A percentile compares a stretch with the other conserved stretches of the same genome.
Conservation (phyloP, 2,888 invertebrate species). For the Hypomecis punctinalis region DNA sequence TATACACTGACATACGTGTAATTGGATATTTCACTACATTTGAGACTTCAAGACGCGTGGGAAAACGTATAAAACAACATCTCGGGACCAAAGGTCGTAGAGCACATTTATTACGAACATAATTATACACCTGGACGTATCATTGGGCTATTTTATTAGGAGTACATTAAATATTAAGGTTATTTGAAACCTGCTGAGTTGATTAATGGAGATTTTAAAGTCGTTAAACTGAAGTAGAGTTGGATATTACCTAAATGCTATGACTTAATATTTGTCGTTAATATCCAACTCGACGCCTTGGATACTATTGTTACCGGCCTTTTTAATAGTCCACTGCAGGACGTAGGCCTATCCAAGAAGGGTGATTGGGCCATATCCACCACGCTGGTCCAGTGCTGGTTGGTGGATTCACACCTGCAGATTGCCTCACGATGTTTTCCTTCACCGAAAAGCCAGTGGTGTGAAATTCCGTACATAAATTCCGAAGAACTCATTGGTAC, state of each 20-base stretch:
- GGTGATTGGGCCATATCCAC: too few species aligned
- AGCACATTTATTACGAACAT: slow-evolving; percentile 26
- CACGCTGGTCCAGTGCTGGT: too few species aligned
- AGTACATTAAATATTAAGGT: slow-evolving; percentile 12
- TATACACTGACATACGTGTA: slow-evolving; percentile 57
- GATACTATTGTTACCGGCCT: too few species aligned
- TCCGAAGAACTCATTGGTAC: too few species aligned
- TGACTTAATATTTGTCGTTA: not conserved
- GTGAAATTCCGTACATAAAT: too few species aligned
- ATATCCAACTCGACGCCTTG: too few species aligned
- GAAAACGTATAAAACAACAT: slow-evolving; percentile 61
- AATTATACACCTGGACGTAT: slow-evolving; percentile 27
- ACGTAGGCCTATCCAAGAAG: too few species aligned
- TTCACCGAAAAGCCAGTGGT: too few species aligned
- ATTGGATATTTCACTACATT: slow-evolving; percentile 56
- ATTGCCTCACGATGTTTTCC: too few species aligned
- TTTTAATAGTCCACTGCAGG: too few species aligned
- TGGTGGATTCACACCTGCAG: too few species aligned
- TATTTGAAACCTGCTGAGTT: slow-evolving; percentile 30
- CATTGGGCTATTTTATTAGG: slow-evolving; percentile 23
- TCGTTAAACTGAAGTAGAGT: not conserved
- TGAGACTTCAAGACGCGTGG: slow-evolving; percentile 64
- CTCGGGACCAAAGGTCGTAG: slow-evolving; percentile 50
- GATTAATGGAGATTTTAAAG: slow-evolving; percentile 41
- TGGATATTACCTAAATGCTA: not conserved